A percentile compares a stretch with the other conserved stretches of the same genome.
Conservation (phyloP, 2,888 invertebrate species). For the Loripinus fragilis region DNA sequence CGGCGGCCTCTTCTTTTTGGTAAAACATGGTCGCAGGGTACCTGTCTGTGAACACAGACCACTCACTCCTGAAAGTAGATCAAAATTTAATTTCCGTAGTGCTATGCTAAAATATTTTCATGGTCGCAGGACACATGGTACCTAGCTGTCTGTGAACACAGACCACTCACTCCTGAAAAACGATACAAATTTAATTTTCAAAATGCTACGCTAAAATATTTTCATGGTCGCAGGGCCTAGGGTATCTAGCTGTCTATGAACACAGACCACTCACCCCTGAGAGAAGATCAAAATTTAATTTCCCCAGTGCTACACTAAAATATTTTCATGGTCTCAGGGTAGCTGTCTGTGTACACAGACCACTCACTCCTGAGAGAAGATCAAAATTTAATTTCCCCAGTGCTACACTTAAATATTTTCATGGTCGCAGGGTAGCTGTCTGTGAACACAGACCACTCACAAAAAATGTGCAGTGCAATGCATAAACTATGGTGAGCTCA, state of each 20-base stretch:
- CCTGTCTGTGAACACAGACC: constrained; percentile 50
- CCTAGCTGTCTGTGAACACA: constrained; percentile 49
- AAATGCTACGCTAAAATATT: too few relatives aligned
- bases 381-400: too few relatives aligned
- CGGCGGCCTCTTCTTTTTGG: constrained; percentile 52
- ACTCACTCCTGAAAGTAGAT: constrained; percentile 41
- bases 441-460: constrained; percentile 54
- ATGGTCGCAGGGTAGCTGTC: constrained; percentile 46
- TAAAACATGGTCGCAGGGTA: constrained; percentile 46
- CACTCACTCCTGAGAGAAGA: constrained; percentile 43
- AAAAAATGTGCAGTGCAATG: too few relatives aligned
- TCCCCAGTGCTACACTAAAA: too few relatives aligned
- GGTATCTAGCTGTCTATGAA: constrained; percentile 39
- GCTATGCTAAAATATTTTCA: too few relatives aligned
- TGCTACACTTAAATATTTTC: too few relatives aligned
- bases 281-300: too few relatives aligned
- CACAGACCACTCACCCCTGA: constrained; percentile 53
- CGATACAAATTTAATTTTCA: too few relatives aligned
- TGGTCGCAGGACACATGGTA: constrained; percentile 43
- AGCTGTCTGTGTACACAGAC: constrained; percentile 48
- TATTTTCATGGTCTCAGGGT: constrained; percentile 49
- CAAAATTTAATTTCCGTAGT: too few relatives aligned
- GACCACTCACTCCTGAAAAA: constrained; percentile 44
- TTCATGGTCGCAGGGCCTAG: constrained; percentile 46
- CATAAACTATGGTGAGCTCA: too few relatives aligned